Percentiles rank a stretch among this genome's conserved stretches.
phyloP scores from a whole-genome alignment of 2,888 invertebrate genomes.

The Callyntrura guangdongensis region DNA sequence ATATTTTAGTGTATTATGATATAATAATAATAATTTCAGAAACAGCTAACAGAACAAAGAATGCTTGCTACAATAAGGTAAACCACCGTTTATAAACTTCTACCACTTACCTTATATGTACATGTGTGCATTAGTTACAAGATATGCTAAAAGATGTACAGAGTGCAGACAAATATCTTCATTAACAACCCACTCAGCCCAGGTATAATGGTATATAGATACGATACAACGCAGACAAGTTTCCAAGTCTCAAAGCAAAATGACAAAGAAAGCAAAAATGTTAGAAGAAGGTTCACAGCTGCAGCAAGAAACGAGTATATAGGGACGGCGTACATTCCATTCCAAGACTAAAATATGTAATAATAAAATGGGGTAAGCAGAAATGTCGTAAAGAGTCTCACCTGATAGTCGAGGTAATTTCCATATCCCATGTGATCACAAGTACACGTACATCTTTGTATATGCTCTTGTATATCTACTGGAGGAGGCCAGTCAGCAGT shows the following conservation, averaged over 20 bases:
- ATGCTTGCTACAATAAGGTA: not conserved
- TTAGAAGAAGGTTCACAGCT: slow-evolving; percentile 1
- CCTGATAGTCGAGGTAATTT: slow-evolving; percentile 95
- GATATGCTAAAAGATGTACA: slow-evolving; percentile 1
- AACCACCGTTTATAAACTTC: not conserved
- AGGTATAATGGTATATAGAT: not conserved
- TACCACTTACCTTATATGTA: not conserved
- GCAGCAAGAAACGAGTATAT: slow-evolving; percentile 19
- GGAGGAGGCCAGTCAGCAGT: slow-evolving; percentile 85
- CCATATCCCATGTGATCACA: slow-evolving; percentile 98
- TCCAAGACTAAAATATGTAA: not conserved
- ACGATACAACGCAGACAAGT: not conserved
- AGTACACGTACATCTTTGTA: slow-evolving; percentile 95
- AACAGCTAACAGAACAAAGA: slow-evolving; percentile 12
- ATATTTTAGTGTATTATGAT: not conserved
- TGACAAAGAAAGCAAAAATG: not conserved
- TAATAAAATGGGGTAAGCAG: slow-evolving; percentile 44
- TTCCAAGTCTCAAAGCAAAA: not conserved
- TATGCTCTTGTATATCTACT: slow-evolving; percentile 94
- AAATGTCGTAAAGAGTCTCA: slow-evolving; percentile 77
- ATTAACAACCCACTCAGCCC: not conserved
- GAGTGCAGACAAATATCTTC: not conserved
- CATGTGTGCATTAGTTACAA: not conserved
- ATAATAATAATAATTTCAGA: not conserved
- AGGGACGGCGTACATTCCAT: slow-evolving; percentile 13